Conservation (phyloP, 1,140 invertebrate genomes). For the Bombus pascuorum region DNA sequence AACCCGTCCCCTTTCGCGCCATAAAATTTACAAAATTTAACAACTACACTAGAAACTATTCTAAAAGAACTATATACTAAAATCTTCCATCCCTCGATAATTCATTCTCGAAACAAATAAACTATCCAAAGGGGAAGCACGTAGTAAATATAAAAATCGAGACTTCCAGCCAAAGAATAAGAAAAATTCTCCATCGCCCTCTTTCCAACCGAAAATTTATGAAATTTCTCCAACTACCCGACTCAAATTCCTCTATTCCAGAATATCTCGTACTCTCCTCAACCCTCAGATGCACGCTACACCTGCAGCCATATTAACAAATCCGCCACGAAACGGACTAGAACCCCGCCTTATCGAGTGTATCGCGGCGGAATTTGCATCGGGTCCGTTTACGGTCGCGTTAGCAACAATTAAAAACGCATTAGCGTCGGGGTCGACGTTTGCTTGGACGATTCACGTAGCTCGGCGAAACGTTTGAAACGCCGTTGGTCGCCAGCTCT, state of each 20-base stretch:
- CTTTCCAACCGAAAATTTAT: background rate
- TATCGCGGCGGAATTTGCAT: conserved; percentile 12
- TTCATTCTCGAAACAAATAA: background rate
- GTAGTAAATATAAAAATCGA: background rate
- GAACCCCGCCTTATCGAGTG: background rate
- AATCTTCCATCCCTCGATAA: too few species aligned
- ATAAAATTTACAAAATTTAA: background rate
- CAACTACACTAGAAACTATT: too few species aligned
- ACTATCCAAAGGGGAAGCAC: background rate
- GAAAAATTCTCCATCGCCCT: too few species aligned
- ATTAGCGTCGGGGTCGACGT: conserved; percentile 44
- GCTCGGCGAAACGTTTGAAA: background rate
- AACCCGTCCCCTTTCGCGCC: background rate
- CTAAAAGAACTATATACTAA: too few species aligned
- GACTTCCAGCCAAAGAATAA: background rate
- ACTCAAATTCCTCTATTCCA: too few species aligned
- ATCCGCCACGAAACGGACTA: background rate
- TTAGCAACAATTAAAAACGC: conserved; percentile 51
- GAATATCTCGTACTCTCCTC: background rate
- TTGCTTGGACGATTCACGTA: background rate
- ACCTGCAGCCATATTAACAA: background rate
- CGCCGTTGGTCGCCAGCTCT: background rate
- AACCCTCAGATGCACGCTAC: background rate
- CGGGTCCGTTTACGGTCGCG: conserved; percentile 3
- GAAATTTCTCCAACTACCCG: background rate